Evolutionary conservation across 2,113 vertebrate species (phyloP).

Genomic region (Craseonycteris thonglongyai): DNA sequence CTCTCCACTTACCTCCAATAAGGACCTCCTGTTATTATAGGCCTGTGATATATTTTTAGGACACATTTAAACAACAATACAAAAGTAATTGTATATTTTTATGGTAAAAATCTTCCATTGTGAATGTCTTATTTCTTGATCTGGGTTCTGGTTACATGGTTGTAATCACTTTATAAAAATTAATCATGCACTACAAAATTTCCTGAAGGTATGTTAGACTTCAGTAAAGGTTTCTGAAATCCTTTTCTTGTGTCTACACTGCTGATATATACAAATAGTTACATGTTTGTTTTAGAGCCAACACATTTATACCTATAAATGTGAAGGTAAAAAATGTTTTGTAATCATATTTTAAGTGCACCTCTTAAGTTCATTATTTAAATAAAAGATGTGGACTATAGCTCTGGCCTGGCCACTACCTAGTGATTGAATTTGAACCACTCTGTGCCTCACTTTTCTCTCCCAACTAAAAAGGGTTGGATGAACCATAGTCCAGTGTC

Average conservation of each 20-base stretch:
- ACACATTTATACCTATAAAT: not conserved
- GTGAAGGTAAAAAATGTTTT: not conserved
- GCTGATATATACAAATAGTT: not conserved
- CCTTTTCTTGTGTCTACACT: not conserved
- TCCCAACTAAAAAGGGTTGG: not conserved
- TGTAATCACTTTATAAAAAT: conserved; percentile 8
- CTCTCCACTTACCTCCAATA: not conserved
- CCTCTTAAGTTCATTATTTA: conserved; percentile 1
- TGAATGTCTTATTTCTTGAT: conserved; percentile 3
- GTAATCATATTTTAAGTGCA: not conserved
- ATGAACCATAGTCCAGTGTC: not conserved
- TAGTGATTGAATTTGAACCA: not conserved
- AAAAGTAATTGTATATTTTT: not conserved
- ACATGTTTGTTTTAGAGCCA: not conserved
- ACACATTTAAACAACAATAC: not conserved
- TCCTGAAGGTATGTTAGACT: not conserved
- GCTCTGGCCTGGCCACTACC: not conserved
- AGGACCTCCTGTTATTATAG: not conserved
- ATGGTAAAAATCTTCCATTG: not conserved
- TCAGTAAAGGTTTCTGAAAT: not conserved
- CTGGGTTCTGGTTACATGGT: not conserved
- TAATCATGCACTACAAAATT: not conserved
- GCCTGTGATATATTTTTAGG: not conserved
- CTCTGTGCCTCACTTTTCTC: not conserved
- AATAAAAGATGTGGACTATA: not conserved